Base-by-base conservation (phyloP, 2,113 vertebrate genomes). In the Amblyopsis rosae region DNA sequence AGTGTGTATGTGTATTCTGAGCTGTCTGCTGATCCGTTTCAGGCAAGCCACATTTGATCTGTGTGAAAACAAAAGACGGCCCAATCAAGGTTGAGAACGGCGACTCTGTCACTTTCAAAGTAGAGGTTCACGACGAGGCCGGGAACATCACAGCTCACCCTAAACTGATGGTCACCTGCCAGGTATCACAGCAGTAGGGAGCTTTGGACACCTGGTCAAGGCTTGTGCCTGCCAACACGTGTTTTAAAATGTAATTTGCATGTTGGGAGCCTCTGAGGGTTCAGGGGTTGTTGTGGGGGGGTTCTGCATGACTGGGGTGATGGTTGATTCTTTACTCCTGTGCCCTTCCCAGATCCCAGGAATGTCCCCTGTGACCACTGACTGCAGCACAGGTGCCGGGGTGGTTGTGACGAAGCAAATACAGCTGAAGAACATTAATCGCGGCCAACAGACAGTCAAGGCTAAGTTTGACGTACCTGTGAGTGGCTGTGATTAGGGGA, bases 381-480 rank as follows among this genome's bases (percentile, higher is more conserved):
- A 98, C 88, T 98, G 95, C 83, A 94, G 87, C 82, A 92, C 92
- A 12, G 95, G 95, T 71, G 88, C 89, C 12, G 96, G 94, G 57
- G 88, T 92, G 74, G 77, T 98, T 75, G 87, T 92, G 62, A 94
- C 93, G 32, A 88, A 94, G 56, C 85, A 86, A 54, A 86, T 98
- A 68, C 92, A 93, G 3, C 82, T 97, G 41, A 92, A 93, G 69
- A 95, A 95, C 65, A 88, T 93, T 58, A 91, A 91, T 45, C 92
- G 93, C 81, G 90, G 95, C 4, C 92, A 94, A 59, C 59, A 81
- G 33, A 86, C 26, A 0, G 70, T 97, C 67, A 93, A 89, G 69
- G 96, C 93, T 67, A 89, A 70, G 58, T 94, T 99, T 86, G 89
- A 92, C 80, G 88, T 98, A 75, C 91, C 89, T 55, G 96, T 98